phyloP scores from a whole-genome alignment of 2,113 vertebrate species.

The Butastur rufipennis region DNA sequence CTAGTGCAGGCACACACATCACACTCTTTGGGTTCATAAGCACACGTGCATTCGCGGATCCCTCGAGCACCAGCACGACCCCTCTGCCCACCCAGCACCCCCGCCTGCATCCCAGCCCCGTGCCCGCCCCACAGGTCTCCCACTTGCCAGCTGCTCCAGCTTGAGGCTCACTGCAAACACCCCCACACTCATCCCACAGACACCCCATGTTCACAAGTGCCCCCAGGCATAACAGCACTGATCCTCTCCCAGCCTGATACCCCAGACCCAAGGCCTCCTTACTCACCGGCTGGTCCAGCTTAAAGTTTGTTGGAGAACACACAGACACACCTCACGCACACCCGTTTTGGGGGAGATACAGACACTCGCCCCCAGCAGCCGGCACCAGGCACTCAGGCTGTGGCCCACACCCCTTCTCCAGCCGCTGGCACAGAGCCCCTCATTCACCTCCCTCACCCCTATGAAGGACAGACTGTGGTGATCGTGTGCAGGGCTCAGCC shows the following conservation, averaged over 20 bases:
- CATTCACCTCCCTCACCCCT: neutral
- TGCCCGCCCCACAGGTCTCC: accelerated
- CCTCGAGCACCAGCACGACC: accelerated
- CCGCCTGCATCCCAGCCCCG: neutral
- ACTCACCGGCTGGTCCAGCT: neutral
- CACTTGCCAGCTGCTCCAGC: neutral
- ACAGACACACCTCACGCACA: accelerated
- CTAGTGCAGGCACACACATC: neutral
- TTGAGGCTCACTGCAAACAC: neutral
- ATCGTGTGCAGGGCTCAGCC: neutral
- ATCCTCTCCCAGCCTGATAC: neutral
- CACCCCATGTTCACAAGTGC: neutral
- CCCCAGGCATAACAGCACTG: neutral
- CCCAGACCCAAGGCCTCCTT: neutral
- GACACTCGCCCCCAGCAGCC: neutral
- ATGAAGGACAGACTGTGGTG: neutral
- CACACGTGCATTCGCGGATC: accelerated
- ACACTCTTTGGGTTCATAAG: neutral
- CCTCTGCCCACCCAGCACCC: accelerated
- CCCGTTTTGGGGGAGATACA: neutral
- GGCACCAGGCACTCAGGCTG: neutral
- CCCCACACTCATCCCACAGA: neutral
- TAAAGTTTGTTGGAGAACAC: neutral
- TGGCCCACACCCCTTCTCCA: neutral
- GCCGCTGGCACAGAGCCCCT: neutral